A percentile compares a stretch with the other conserved stretches of the same genome.
Conservation (phyloP, 2,797 vertebrate species). For the Typhlichthys subterraneus region DNA sequence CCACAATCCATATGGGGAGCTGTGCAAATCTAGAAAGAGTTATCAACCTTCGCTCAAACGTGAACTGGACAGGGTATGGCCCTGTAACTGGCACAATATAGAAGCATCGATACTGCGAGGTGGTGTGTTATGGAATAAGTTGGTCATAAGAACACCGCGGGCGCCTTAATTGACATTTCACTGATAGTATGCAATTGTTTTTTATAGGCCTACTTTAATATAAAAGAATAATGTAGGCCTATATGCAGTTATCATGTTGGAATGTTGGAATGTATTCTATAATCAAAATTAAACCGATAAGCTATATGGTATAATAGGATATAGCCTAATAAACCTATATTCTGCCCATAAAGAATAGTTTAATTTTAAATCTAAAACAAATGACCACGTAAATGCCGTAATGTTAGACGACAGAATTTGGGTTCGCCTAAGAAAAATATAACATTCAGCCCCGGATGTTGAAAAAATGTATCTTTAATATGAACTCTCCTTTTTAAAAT, state of each 20-base stretch:
- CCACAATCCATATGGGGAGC: not conserved
- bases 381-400: not conserved
- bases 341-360: too few species aligned
- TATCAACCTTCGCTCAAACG: constrained; percentile 72
- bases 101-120: not conserved
- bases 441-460: constrained; percentile 65
- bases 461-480: constrained; percentile 78
- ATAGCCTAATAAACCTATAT: too few species aligned
- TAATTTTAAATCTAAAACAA: too few species aligned
- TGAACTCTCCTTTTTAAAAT: constrained; percentile 94
- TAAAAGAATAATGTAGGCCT: too few species aligned
- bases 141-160: not conserved
- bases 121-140: constrained; percentile 1
- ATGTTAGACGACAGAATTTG: not conserved
- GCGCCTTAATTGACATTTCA: too few species aligned
- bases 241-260: too few species aligned
- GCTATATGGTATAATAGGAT: too few species aligned
- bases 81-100: constrained; percentile 72
- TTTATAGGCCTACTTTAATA: too few species aligned
- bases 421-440: constrained; percentile 25
- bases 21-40: constrained; percentile 56
- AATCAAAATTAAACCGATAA: too few species aligned
- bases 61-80: constrained; percentile 77
- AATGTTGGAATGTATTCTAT: too few species aligned
- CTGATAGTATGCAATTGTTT: too few species aligned